phyloP scores from a whole-genome alignment of 2,888 invertebrate genomes.

The Epinotia bilunana region DNA sequence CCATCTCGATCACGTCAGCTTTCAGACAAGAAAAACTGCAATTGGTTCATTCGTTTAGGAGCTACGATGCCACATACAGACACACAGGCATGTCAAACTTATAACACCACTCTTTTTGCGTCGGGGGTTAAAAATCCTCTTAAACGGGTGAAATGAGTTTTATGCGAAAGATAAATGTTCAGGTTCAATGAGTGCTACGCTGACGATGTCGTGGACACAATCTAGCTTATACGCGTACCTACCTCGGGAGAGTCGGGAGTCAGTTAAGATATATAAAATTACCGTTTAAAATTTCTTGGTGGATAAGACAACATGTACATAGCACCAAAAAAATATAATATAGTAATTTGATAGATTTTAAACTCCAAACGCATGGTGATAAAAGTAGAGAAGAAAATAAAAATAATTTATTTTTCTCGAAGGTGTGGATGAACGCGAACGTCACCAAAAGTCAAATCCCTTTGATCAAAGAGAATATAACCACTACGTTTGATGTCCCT shows the following conservation, averaged over 20 bases:
- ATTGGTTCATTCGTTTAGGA: no score
- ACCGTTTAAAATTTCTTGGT: constrained; percentile 75
- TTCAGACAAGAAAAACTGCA: no score
- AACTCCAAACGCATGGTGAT: constrained; percentile 71
- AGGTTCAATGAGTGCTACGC: not conserved
- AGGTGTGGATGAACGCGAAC: not conserved
- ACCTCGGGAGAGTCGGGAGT: no score
- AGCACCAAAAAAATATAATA: constrained; percentile 69
- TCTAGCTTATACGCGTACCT: not conserved
- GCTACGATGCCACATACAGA: no score
- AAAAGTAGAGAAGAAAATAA: constrained; percentile 18
- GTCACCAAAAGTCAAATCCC: constrained; percentile 19
- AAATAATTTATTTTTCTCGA: constrained; percentile 13
- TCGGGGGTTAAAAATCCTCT: no score
- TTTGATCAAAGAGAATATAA: not conserved
- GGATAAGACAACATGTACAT: constrained; percentile 73
- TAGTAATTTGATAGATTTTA: constrained; percentile 70
- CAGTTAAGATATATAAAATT: constrained; percentile 47
- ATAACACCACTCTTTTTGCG: no score
- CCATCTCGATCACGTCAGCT: no score
- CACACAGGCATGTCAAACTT: no score
- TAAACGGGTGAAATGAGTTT: no score
- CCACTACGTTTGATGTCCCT: no score
- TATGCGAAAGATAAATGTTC: no score
- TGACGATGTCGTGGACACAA: not conserved